phyloP scores from a whole-genome alignment of 1,140 invertebrate species.

The Ganaspis sp. region DNA sequence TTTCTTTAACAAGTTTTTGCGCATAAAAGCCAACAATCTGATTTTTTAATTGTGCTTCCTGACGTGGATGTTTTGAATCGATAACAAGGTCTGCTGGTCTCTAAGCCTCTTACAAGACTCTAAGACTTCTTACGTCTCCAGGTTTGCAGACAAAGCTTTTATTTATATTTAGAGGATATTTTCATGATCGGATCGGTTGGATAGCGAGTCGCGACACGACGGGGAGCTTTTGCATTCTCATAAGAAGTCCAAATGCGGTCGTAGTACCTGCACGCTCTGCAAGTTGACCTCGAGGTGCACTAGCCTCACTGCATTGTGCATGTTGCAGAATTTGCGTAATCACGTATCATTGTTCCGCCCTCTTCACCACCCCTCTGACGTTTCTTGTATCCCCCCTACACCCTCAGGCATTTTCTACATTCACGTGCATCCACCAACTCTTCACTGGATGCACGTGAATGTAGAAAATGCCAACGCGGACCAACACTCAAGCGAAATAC shows the following conservation, averaged over 20 bases:
- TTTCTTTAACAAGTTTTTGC: too few relatives aligned
- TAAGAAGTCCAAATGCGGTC: conserved; percentile 47
- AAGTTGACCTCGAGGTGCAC: conserved; percentile 63
- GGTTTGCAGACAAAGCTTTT: background rate
- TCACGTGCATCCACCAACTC: background rate
- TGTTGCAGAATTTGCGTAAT: conserved; percentile 69
- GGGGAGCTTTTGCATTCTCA: conserved; percentile 52
- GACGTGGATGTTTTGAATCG: background rate
- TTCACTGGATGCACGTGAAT: too few relatives aligned
- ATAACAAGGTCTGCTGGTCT: background rate
- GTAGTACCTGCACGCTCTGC: conserved; percentile 54
- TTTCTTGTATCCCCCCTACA: background rate
- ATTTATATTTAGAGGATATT: conserved; percentile 33
- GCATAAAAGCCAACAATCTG: too few relatives aligned
- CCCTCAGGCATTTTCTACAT: background rate
- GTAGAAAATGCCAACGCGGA: background rate
- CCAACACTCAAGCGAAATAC: conserved; percentile 35
- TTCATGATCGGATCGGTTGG: conserved; percentile 50
- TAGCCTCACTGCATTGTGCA: conserved; percentile 61
- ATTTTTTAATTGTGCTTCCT: background rate
- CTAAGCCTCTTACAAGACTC: background rate
- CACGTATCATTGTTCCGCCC: conserved; percentile 67
- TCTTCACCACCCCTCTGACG: conserved; percentile 13
- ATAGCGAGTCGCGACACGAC: conserved; percentile 40
- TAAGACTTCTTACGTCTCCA: background rate